Percentiles rank a stretch among this genome's conserved stretches.
Conservation (phyloP, 1,140 invertebrate genomes). For the Latrodectus geometricus region DNA sequence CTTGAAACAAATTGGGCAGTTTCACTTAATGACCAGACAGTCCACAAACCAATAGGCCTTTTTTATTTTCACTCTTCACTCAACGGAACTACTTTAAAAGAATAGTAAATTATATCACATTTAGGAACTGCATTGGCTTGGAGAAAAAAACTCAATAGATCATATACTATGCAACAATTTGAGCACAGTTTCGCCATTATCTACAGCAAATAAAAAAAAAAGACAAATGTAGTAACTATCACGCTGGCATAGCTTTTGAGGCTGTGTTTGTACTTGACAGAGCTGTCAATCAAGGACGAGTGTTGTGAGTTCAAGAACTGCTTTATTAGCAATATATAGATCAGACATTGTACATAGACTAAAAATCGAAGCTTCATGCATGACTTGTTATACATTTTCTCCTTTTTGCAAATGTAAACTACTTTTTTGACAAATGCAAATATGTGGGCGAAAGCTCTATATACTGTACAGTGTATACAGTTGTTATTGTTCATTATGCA, state of each 20-base stretch:
- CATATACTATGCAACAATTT: background rate
- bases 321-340: constrained; percentile 51
- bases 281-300: constrained; percentile 1
- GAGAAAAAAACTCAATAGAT: background rate
- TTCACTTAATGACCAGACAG: background rate
- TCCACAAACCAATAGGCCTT: background rate
- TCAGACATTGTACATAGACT: constrained; percentile 54
- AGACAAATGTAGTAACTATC: constrained; percentile 8
- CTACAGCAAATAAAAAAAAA: background rate
- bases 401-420: constrained; percentile 61
- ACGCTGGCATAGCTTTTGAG: constrained; percentile 33
- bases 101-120: too few relatives aligned
- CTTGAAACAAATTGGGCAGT: background rate
- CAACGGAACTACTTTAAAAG: too few relatives aligned
- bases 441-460: constrained; percentile 54
- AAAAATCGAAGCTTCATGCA: constrained; percentile 56
- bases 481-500: constrained; percentile 62
- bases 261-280: background rate
- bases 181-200: background rate
- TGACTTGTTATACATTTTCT: constrained; percentile 62
- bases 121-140: background rate
- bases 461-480: constrained; percentile 62
- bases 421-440: constrained; percentile 59
- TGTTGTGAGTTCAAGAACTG: constrained; percentile 34
- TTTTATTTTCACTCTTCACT: background rate